Evolutionary conservation across 2,888 invertebrate genomes (phyloP), one percentile per base, ranked within the genome.

Genomic region (Fabriciana adippe): DNA sequence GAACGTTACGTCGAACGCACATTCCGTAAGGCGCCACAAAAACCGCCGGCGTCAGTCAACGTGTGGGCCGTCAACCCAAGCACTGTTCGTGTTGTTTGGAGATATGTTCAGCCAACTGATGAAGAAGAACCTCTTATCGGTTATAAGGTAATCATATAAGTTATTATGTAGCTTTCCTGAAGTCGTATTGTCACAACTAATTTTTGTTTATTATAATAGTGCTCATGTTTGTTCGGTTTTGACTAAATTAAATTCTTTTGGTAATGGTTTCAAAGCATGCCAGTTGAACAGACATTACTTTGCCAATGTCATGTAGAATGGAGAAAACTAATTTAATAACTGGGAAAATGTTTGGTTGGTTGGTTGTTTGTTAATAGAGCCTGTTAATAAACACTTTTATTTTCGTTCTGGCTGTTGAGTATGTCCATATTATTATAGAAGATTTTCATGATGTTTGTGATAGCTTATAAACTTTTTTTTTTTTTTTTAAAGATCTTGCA

Each of bases 111-210:
- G 68, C 97, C 97, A 2, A 95, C 96, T 11, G 93, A 95, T 57
- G 96, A 97, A 77, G 99, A 99, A 88, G 99, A 99, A 91, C 98
- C 99, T 0, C 93, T 99, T 3, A 95, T 96, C 77, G 99, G 99
- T 48, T 99, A 97, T 82, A 98, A 98, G 94, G 97, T 96, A 78
- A 63, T 18, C 2, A 3, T 47, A 14, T 51, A 57, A 5, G 16
- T 35, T 15, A 55, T 45, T 18, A 5, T 48, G 15, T 55, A 16
- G 47, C 35, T 11, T 41, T 41, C 2, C 8, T 8, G 35, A 41
- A 41, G 11, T 11, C 35, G 11, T 41, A 41, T 11, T 41, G 35
- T 11, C 35, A 11, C 2, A 41, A 41, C 35, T 41, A 41, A 41
- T 41, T 11, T 8, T 41, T 41, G 35, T 35, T 35, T 35, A 11